Evolutionary conservation across 2,888 invertebrate species (phyloP).

Genomic region (Siphlonurus alternatus): DNA sequence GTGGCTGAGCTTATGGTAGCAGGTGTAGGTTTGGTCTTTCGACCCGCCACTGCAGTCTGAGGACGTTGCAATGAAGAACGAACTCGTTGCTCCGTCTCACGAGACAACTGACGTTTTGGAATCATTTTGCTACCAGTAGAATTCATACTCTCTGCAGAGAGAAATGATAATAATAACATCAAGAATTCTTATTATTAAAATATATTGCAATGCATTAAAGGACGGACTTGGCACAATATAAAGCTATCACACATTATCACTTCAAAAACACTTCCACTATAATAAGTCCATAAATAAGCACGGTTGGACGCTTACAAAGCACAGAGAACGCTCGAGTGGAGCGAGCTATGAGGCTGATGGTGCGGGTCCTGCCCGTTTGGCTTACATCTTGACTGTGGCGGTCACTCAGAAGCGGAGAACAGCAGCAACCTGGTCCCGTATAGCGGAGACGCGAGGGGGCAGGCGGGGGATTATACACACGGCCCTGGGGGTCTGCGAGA

Average conservation of each 20-base stretch:
- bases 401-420: not conserved
- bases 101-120: constrained; percentile 1
- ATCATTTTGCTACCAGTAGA: not conserved
- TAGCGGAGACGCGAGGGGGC: not conserved
- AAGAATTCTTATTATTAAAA: too few relatives aligned
- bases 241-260: too few relatives aligned
- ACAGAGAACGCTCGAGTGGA: not conserved
- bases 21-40: not conserved
- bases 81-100: not conserved
- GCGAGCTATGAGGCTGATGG: too few relatives aligned
- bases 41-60: not conserved
- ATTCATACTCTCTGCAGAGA: not conserved
- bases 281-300: too few relatives aligned
- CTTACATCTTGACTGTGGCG: not conserved
- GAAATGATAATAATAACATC: too few relatives aligned
- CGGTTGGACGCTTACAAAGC: not conserved
- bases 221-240: too few relatives aligned
- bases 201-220: too few relatives aligned
- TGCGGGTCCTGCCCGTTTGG: not conserved
- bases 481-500: not conserved
- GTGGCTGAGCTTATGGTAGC: not conserved
- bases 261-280: too few relatives aligned
- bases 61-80: not conserved
- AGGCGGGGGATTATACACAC: not conserved
- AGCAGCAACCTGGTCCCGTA: not conserved